Conservation (phyloP, 2,113 vertebrate species). For the Bettongia penicillata region DNA sequence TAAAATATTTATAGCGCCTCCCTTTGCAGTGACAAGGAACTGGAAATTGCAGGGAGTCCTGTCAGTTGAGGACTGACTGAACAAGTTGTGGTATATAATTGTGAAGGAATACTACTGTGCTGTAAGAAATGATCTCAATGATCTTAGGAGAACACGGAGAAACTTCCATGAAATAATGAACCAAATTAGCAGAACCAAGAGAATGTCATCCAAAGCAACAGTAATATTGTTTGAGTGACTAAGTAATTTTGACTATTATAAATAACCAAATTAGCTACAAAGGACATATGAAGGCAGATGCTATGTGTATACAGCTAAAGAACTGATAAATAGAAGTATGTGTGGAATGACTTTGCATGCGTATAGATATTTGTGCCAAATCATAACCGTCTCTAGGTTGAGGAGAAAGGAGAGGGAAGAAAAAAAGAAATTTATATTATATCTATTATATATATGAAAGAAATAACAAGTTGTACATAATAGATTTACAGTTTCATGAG, state of each 20-base stretch:
- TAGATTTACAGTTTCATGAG: neutral
- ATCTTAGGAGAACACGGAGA: neutral
- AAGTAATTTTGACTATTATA: neutral
- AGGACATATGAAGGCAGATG: neutral
- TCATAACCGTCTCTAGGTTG: neutral
- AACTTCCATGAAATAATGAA: neutral
- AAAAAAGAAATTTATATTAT: neutral
- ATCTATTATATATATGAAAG: neutral
- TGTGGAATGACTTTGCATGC: too few relatives aligned
- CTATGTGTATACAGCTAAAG: neutral
- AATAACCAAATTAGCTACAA: neutral
- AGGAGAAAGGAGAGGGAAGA: neutral
- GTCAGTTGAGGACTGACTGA: neutral
- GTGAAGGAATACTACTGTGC: neutral
- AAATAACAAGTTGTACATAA: neutral
- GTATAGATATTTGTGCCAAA: neutral
- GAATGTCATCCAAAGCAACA: neutral
- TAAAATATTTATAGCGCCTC: neutral
- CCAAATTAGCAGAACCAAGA: neutral
- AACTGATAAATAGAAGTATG: neutral
- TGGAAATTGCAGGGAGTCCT: neutral
- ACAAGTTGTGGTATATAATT: neutral
- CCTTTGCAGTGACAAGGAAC: neutral
- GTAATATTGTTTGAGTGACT: neutral
- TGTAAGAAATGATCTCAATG: neutral